Base-by-base conservation (phyloP, 2,888 invertebrate genomes). In the Drosophila kokeensis region DNA sequence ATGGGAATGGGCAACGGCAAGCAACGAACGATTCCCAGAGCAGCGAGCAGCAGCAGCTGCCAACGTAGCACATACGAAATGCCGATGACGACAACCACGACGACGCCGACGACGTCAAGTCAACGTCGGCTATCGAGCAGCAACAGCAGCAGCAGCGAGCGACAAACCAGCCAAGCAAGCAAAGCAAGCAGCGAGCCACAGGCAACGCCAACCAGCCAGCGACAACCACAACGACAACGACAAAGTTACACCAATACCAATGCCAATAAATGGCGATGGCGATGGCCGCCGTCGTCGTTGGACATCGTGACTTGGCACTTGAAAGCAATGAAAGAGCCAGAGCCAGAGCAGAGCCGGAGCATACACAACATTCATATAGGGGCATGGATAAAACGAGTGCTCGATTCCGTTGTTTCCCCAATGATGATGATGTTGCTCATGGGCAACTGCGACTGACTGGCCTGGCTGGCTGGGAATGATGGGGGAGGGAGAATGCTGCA, bases 251-350 rank as follows among this genome's bases (percentile, higher is more conserved):
- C 82, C 80, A 81, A 83, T 85, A 83, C 83, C 83, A 85, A 75
- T 75, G 85, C 83, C 83, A 85, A 76, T 75, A 73, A 69, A 80
- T 57, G 66, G 60, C 69, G 38, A 53, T 61, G 72, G 64, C 66
- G 49, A 55, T 58, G 69, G 66, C 66, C 52, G 74, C 59, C 68
- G 78, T 45, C 42, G 42, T 73, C 66, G 76, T 69, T 58, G 69
- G 73, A 67, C 79, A 81, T 89, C 82, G 88, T 90, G 90, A 88
- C 88, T 88, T 88, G 88, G 86, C 87, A 89, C 68, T 79, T 72
- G 57, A 38, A 82, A 75, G 65, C 77, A 71, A 68, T 45, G 45
- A 45, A 45, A 45, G 15, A 76, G 67, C 72, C 66, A 70, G 63
- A 69, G 67, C 73, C 71, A 73, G 75, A 81, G 78, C 80, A 80